A percentile compares a stretch with the other conserved stretches of the same genome.
These are phyloP conservation scores for Drosophila merina DNA, from an alignment of 2,888 invertebrate genomes.

Conservation along the genomic window DNA sequence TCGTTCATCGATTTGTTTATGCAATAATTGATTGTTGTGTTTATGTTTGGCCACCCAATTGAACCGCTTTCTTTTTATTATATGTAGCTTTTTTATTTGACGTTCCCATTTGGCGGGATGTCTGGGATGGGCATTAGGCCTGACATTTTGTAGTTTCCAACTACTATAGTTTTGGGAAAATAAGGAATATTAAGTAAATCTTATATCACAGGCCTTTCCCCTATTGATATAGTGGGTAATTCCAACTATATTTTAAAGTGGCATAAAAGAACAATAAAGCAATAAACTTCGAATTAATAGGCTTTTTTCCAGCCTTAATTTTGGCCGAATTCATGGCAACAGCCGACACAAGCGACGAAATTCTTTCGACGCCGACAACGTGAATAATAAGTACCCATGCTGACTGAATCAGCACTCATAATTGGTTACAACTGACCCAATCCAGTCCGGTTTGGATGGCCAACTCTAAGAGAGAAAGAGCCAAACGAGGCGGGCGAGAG, in stretches of 20 bases:
- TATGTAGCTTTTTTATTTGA: neutral
- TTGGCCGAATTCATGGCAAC: neutral
- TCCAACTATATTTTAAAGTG: neutral
- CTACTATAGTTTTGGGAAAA: too few relatives aligned
- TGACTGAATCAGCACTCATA: conserved; percentile 37
- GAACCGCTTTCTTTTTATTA: conserved; percentile 15
- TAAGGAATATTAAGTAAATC: too few relatives aligned
- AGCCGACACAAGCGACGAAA: neutral
- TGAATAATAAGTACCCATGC: conserved; percentile 9
- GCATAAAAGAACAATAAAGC: neutral
- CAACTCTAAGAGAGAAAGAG: conserved; percentile 16
- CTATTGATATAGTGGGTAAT: neutral
- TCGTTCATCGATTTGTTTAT: conserved; percentile 42
- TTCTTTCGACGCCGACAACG: conserved; percentile 26
- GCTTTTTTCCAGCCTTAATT: neutral
- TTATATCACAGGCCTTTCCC: neutral
- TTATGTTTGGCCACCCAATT: conserved; percentile 43
- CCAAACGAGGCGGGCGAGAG: neutral
- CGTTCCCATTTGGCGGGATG: conserved; percentile 1
- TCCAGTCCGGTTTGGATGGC: conserved; percentile 60
- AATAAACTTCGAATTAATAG: neutral
- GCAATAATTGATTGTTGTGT: conserved; percentile 44
- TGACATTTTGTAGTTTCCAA: too few relatives aligned
- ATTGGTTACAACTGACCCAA: conserved; percentile 68
- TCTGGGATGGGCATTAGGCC: conserved; percentile 10